phyloP scores from a whole-genome alignment of 2,888 invertebrate species.

The Koerneria pararmatus region DNA sequence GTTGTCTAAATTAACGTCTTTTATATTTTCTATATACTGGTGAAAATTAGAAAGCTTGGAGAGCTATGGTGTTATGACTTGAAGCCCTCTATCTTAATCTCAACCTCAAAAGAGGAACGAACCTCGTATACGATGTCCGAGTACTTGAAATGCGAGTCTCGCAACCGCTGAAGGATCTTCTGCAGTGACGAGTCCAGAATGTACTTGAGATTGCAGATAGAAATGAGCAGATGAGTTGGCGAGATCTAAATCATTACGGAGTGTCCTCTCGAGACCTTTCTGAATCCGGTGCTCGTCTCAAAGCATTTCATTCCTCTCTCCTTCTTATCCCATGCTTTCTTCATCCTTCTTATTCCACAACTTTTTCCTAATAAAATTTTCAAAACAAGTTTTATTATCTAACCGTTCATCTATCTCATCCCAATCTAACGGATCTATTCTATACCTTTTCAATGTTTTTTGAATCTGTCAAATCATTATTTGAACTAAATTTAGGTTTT shows the following conservation, averaged over 20 bases:
- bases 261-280: no score
- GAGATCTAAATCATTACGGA: no score
- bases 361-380: no score
- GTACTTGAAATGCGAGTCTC: conserved; percentile 51
- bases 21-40: neutral
- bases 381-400: no score
- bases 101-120: neutral
- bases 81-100: neutral
- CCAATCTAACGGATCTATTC: neutral
- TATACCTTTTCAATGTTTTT: neutral
- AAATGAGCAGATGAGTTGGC: conserved; percentile 52
- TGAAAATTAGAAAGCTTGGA: neutral
- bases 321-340: neutral
- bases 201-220: conserved; percentile 57
- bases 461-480: no score
- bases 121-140: conserved; percentile 53
- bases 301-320: neutral
- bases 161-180: conserved; percentile 46
- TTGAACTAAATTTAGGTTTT: no score
- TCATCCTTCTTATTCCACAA: neutral
- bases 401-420: neutral
- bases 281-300: neutral
- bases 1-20: no score
- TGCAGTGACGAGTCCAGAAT: conserved; percentile 48
- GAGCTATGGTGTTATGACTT: neutral